These are phyloP conservation scores for Euproctis similis DNA, from an alignment of 2,888 invertebrate species.

Conservation along the genomic window DNA sequence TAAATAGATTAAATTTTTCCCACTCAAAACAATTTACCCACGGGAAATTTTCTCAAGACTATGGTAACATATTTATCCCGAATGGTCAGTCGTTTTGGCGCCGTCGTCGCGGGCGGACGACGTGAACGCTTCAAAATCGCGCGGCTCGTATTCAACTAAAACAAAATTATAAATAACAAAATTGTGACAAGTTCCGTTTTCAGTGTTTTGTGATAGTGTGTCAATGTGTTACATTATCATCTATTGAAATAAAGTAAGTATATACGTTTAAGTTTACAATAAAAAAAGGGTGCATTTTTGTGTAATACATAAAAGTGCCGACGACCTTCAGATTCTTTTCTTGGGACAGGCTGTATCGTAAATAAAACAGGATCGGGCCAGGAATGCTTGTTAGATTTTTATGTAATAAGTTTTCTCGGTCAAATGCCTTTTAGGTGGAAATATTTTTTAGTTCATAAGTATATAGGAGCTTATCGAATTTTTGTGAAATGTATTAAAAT, in stretches of 20 bases:
- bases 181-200: slow-evolving; percentile 26
- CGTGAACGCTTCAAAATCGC: slow-evolving; percentile 15
- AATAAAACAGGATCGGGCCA: slow-evolving; percentile 17
- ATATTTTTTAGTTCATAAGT: no score
- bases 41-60: slow-evolving; percentile 21
- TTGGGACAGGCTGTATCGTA: slow-evolving; percentile 21
- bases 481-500: no score
- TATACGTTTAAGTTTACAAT: slow-evolving; percentile 4
- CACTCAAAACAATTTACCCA: no score
- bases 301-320: slow-evolving; percentile 11
- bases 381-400: slow-evolving; percentile 12
- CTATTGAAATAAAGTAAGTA: slow-evolving; percentile 16
- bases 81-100: slow-evolving; percentile 59
- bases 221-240: slow-evolving; percentile 21
- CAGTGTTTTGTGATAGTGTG: slow-evolving; percentile 27
- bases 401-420: slow-evolving; percentile 9
- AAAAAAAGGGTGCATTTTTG: slow-evolving; percentile 13
- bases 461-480: no score
- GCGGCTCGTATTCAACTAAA: slow-evolving; percentile 36
- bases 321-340: slow-evolving; percentile 20
- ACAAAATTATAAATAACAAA: slow-evolving; percentile 29
- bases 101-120: slow-evolving; percentile 41
- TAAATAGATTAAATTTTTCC: slow-evolving; percentile 1
- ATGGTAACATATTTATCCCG: slow-evolving; percentile 42
- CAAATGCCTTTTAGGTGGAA: no score